Conservation (phyloP, 2,888 invertebrate genomes). For the Dioctria linearis region DNA sequence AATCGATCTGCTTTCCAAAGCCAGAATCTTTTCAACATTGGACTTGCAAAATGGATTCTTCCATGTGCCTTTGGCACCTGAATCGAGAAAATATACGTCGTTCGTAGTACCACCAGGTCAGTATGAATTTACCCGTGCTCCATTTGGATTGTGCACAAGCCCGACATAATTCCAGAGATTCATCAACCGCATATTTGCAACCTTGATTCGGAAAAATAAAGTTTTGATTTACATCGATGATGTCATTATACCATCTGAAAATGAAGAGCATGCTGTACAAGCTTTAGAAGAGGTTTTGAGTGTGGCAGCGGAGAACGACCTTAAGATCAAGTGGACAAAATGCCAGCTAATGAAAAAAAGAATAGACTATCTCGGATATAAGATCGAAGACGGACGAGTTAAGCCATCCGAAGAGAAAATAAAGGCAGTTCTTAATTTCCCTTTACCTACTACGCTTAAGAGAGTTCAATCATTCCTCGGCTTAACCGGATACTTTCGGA, state of each 20-base stretch:
- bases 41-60: neutral
- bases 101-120: neutral
- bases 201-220: neutral
- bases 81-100: neutral
- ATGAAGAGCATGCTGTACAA: too few species aligned
- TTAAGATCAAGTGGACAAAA: constrained; percentile 53
- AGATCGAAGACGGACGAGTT: constrained; percentile 39
- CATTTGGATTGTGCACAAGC: neutral
- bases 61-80: neutral
- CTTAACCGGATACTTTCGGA: too few species aligned
- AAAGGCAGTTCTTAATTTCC: neutral
- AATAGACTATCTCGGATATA: constrained; percentile 53
- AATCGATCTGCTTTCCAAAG: neutral
- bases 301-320: too few species aligned
- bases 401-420: constrained; percentile 25
- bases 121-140: too few species aligned
- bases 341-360: constrained; percentile 32
- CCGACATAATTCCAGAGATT: neutral
- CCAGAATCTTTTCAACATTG: neutral
- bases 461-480: too few species aligned
- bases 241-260: neutral
- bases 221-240: neutral
- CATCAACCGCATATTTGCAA: neutral
- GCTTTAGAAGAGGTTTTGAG: too few species aligned
- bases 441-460: too few species aligned